Evolutionary conservation across 2,113 vertebrate genomes (phyloP).

Genomic region (Phocoena sinus): DNA sequence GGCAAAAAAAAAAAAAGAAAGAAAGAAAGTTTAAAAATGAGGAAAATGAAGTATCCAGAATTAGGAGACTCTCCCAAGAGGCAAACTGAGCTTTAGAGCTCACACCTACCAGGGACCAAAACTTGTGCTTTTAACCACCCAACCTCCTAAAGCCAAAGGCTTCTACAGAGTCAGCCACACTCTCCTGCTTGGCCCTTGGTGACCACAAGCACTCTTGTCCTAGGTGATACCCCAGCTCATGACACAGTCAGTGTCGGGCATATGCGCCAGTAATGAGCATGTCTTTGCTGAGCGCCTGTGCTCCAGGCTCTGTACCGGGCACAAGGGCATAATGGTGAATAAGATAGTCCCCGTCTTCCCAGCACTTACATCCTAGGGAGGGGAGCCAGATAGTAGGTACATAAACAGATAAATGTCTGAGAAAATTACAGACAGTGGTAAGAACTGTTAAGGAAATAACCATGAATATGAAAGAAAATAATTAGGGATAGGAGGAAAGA

Average conservation of each 20-base stretch:
- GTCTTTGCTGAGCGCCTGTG: background rate
- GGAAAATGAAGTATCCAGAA: background rate
- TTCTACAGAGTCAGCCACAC: no score
- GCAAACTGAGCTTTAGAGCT: background rate
- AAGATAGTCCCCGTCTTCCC: background rate
- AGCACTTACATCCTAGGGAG: background rate
- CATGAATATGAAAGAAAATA: background rate
- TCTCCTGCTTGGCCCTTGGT: background rate
- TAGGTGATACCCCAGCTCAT: background rate
- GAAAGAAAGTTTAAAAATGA: background rate
- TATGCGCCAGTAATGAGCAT: fast-evolving
- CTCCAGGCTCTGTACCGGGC: background rate
- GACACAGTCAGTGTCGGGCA: background rate
- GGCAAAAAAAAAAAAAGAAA: no score
- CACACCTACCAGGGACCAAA: background rate
- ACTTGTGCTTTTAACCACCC: background rate
- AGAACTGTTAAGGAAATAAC: background rate
- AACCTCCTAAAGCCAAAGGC: background rate
- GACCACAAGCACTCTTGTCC: background rate
- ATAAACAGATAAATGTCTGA: background rate
- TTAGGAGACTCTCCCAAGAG: background rate
- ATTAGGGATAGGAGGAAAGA: background rate
- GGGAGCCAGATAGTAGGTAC: background rate
- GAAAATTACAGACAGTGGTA: background rate
- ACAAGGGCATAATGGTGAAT: background rate